These are phyloP conservation scores for Paramuricea clavata DNA, from an alignment of 92 coral and sea anemone species.

Conservation along the genomic window DNA sequence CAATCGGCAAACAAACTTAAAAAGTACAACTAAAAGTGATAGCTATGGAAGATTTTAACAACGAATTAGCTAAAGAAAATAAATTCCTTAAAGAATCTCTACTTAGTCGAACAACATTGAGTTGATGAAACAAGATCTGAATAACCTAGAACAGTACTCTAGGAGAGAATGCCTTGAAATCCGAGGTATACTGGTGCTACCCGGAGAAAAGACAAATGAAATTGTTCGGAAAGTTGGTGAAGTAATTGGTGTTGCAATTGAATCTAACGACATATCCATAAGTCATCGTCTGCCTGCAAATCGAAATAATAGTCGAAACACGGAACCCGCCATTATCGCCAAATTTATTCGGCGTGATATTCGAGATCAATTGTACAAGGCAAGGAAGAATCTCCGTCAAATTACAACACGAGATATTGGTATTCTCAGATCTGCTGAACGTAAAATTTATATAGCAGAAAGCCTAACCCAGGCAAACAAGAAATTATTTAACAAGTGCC, in stretches of 20 bases:
- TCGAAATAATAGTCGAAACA: background rate
- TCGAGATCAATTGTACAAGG: constrained; percentile 6
- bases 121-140: background rate
- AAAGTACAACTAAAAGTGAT: background rate
- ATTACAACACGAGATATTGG: constrained; percentile 17
- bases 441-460: background rate
- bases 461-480: background rate
- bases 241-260: background rate
- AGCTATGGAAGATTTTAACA: background rate
- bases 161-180: constrained; percentile 15
- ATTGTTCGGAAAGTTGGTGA: background rate
- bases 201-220: no score
- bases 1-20: no score
- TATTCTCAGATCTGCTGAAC: background rate
- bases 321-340: background rate
- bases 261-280: background rate
- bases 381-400: background rate
- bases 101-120: background rate
- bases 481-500: background rate
- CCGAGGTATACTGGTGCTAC: background rate
- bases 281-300: background rate
- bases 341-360: constrained; percentile 3
- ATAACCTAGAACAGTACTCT: constrained; percentile 13
- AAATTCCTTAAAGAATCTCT: no score
- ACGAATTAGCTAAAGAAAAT: no score